Evolutionary conservation across 2,888 invertebrate genomes (phyloP).

Genomic region (Gasteruption jaculator): DNA sequence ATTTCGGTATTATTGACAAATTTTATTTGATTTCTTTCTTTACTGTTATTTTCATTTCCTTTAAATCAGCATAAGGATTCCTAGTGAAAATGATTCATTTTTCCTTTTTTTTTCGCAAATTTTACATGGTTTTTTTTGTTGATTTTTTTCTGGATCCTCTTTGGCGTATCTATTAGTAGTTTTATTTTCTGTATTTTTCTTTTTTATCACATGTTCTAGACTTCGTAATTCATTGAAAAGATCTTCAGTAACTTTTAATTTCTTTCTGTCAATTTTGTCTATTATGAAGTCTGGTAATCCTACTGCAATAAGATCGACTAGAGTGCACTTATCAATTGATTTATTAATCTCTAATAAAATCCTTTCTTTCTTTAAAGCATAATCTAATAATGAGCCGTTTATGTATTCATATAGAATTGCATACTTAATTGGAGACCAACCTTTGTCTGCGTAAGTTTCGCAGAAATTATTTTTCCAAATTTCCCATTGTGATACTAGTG

Average conservation of each 20-base stretch:
- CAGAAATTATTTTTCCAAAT: constrained; percentile 19
- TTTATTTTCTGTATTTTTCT: constrained; percentile 21
- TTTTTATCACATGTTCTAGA: constrained; percentile 30
- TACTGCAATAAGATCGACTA: constrained; percentile 33
- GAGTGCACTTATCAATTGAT: constrained; percentile 23
- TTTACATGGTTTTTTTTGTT: constrained; percentile 18
- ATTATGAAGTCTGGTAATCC: constrained; percentile 33
- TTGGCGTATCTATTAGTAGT: constrained; percentile 13
- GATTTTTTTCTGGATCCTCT: constrained; percentile 23
- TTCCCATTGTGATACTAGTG: constrained; percentile 15
- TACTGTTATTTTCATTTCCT: constrained; percentile 14
- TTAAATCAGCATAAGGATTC: constrained; percentile 27
- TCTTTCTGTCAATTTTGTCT: constrained; percentile 35
- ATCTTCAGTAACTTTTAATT: constrained; percentile 30
- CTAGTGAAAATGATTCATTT: constrained; percentile 20
- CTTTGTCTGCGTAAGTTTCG: constrained; percentile 22
- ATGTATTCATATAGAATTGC: constrained; percentile 19
- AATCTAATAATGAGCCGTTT: constrained; percentile 20
- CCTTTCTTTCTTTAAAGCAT: constrained; percentile 23
- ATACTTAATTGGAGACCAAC: constrained; percentile 20
- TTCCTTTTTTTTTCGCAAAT: constrained; percentile 19
- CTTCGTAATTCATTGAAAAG: constrained; percentile 34
- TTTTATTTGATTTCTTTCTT: constrained; percentile 16
- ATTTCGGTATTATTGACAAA: constrained; percentile 22
- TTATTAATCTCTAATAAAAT: constrained; percentile 26